Evolutionary conservation across 2,113 vertebrate genomes (phyloP).

Genomic region (Eclectus roratus): DNA sequence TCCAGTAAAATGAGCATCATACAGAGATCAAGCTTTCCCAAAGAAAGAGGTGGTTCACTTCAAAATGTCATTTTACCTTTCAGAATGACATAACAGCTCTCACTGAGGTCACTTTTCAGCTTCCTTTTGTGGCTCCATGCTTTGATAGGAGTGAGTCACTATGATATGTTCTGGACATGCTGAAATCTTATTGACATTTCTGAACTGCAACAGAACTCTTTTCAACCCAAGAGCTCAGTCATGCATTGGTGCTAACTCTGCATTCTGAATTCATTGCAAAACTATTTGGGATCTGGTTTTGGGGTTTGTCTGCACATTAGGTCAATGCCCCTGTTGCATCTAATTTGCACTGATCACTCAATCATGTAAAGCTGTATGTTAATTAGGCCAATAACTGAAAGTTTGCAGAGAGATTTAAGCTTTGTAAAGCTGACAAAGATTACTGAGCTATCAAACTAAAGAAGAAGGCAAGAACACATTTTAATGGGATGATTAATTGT

Average conservation of each 20-base stretch:
- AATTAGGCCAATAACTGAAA: constrained; percentile 11
- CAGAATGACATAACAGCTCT: background rate
- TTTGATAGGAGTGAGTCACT: background rate
- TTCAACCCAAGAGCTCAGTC: background rate
- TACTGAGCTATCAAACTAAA: constrained; percentile 7
- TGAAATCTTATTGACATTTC: background rate
- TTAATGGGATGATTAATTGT: background rate
- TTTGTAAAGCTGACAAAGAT: background rate
- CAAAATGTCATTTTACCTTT: constrained; percentile 18
- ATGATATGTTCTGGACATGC: background rate
- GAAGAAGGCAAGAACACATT: background rate
- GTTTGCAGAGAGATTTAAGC: background rate
- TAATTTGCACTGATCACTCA: constrained; percentile 4
- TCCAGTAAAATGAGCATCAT: background rate
- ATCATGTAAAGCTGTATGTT: background rate
- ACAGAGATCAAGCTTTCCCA: background rate
- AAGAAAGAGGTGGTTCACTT: background rate
- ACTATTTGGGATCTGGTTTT: background rate
- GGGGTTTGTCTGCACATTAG: background rate
- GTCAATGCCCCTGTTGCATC: background rate
- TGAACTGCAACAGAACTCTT: background rate
- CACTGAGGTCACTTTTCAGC: background rate
- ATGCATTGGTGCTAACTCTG: background rate
- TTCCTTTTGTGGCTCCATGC: background rate
- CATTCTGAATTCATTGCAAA: background rate